A percentile compares a stretch with the other conserved stretches of the same genome.
These are phyloP conservation scores for Urocolius indicus DNA, from an alignment of 2,113 vertebrate genomes.

Conservation along the genomic window DNA sequence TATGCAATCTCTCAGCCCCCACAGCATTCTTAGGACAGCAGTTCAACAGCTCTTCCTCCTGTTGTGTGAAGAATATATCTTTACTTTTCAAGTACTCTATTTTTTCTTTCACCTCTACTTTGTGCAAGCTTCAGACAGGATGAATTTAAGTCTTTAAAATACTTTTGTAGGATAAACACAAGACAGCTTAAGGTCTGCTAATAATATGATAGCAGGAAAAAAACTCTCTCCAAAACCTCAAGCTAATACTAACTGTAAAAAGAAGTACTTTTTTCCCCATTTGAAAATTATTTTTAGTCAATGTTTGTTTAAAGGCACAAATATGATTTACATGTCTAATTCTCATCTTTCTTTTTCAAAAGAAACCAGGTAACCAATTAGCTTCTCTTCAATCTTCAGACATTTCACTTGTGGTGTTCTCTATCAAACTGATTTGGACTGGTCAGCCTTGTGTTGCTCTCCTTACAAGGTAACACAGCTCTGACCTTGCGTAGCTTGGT, in stretches of 20 bases:
- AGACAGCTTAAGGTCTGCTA: background rate
- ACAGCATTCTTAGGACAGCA: background rate
- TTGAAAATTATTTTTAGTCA: background rate
- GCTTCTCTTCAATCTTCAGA: background rate
- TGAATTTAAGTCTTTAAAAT: background rate
- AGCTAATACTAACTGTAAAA: background rate
- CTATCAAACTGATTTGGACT: background rate
- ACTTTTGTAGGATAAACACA: background rate
- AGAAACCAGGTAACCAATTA: background rate
- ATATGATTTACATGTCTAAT: background rate
- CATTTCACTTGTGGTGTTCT: background rate
- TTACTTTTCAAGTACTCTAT: background rate
- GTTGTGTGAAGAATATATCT: conserved; percentile 20
- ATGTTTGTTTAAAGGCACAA: background rate
- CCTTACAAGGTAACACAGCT: background rate
- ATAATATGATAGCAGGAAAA: background rate
- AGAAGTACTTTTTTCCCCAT: background rate
- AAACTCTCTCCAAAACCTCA: background rate
- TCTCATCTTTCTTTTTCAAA: background rate
- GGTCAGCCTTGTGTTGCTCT: background rate
- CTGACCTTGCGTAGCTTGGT: background rate
- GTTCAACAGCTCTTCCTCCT: conserved; percentile 22
- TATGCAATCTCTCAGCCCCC: background rate
- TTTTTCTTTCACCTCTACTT: background rate
- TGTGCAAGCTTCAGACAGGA: background rate